Percentiles rank a stretch among this genome's conserved stretches.
phyloP scores from a whole-genome alignment of 2,113 vertebrate genomes.

The Eulemur macaco region DNA sequence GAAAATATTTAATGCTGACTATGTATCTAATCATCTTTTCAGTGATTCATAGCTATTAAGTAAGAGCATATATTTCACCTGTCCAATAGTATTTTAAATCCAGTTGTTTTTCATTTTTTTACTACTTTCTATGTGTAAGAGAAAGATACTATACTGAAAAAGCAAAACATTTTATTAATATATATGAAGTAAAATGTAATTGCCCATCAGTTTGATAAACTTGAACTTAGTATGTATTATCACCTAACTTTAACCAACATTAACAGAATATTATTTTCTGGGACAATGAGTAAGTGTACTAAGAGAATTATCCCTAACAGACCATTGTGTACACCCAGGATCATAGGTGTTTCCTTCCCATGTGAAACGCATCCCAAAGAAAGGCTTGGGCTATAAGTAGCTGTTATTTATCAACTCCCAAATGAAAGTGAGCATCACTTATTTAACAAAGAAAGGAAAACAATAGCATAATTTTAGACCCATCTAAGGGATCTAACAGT shows the following conservation, averaged over 20 bases:
- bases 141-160: background rate
- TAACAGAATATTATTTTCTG: background rate
- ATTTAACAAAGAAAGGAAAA: background rate
- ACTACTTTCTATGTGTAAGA: background rate
- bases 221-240: background rate
- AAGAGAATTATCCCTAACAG: background rate
- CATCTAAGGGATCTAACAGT: background rate
- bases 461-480: background rate
- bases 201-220: background rate
- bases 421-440: background rate
- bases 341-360: background rate
- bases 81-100: conserved; percentile 1
- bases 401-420: background rate
- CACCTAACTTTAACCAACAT: background rate
- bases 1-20: background rate
- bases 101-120: background rate
- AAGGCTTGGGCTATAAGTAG: background rate
- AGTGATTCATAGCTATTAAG: background rate
- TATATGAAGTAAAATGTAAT: background rate
- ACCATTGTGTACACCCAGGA: background rate
- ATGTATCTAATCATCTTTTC: background rate
- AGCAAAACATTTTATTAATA: background rate
- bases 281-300: background rate
- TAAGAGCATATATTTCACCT: background rate
- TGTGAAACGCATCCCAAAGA: background rate